Conservation (phyloP, 2,888 invertebrate genomes). For the Agonopterix arenella region DNA sequence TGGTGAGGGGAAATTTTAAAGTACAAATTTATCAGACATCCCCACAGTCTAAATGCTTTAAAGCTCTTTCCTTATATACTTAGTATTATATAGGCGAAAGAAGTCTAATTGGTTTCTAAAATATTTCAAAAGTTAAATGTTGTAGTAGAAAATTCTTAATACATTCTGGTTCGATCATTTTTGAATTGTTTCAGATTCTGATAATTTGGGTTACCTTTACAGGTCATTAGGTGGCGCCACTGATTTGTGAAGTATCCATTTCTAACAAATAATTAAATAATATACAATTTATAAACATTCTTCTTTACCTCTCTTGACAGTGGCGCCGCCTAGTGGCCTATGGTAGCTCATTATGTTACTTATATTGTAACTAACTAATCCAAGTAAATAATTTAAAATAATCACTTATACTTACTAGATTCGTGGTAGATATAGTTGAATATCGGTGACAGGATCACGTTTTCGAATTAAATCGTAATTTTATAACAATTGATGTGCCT, state of each 20-base stretch:
- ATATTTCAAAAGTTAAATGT: slow-evolving; percentile 54
- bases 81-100: slow-evolving; percentile 50
- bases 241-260: too few relatives aligned
- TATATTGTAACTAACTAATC: slow-evolving; percentile 33
- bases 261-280: too few relatives aligned
- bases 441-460: slow-evolving; percentile 59
- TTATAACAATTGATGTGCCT: slow-evolving; percentile 78
- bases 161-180: slow-evolving; percentile 27
- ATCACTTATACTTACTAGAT: slow-evolving; percentile 40
- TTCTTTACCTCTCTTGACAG: too few relatives aligned
- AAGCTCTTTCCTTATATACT: slow-evolving; percentile 56
- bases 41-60: slow-evolving; percentile 47
- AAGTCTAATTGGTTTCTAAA: slow-evolving; percentile 39
- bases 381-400: slow-evolving; percentile 20
- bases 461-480: slow-evolving; percentile 71
- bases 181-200: slow-evolving; percentile 18
- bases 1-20: slow-evolving; percentile 50
- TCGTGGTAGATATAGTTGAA: slow-evolving; percentile 55
- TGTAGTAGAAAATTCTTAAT: slow-evolving; percentile 37
- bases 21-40: slow-evolving; percentile 70
- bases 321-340: too few relatives aligned
- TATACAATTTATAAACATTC: too few relatives aligned
- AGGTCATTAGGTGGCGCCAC: too few relatives aligned
- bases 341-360: not conserved
- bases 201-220: too few relatives aligned